Base-by-base conservation (phyloP, 2,113 vertebrate species). In the Calidris pygmaea region DNA sequence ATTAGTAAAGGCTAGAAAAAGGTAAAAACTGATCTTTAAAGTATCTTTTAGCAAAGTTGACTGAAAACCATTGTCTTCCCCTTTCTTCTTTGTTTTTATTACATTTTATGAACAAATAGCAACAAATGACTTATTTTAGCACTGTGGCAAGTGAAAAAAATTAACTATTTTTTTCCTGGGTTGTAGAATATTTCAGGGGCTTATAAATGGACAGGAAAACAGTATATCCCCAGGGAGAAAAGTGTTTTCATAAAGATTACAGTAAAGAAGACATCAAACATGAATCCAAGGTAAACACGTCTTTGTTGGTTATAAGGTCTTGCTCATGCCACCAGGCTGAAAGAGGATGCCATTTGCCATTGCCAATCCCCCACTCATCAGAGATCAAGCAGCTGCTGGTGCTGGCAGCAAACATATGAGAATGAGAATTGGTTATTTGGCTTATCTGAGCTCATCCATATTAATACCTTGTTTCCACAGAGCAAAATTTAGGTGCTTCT, bases 361-460 rank as follows among this genome's bases (percentile, higher is more conserved):
- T 26, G 73, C 84, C 76, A 34, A n/a, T 26, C 47, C 47, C 56
- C 20, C 11, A 62, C 66, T 77, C 75, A 43, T 52, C 52, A 47
- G 74, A 60, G 50, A 81, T 16, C 47, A 72, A 70, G 73, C 86
- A 92, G 90, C 87, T 92, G 95, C 71, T 79, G 59, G 87, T 67
- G 53, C 73, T 89, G 80, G 75, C 90, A 80, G 56, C 39, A 76
- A 91, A 82, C 37, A 8, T 34, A 56, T 14, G 47, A 89, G 67
- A 47, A 75, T n/a, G 32, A 34, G 68, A 63, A 47, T 13, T 22
- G 52, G 72, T 32, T 81, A 8, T 75, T 55, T n/a, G 78, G 67
- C 71, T 95, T 70, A 55, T 77, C 65, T 72, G n/a, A 76, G 75
- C 85, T 93, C 90, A 92, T 91, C 82, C 76, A 89, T 70, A 78